These are phyloP conservation scores for Phaetusa simplex DNA, from an alignment of 2,113 vertebrate species.

Conservation along the genomic window DNA sequence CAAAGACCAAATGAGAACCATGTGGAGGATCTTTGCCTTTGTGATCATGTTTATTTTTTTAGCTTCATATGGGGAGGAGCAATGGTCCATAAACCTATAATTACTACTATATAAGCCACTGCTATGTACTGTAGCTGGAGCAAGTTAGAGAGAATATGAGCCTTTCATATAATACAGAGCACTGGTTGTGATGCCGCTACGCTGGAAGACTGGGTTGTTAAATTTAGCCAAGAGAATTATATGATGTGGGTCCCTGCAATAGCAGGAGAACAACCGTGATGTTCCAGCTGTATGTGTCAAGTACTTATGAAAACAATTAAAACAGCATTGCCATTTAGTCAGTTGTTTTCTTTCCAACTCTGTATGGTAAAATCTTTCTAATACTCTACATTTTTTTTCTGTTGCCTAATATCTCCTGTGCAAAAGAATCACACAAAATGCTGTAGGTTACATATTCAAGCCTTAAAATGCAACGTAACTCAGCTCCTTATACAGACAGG, in stretches of 20 bases:
- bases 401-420: neutral
- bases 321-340: neutral
- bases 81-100: neutral
- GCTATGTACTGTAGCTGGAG: neutral
- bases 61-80: neutral
- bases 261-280: neutral
- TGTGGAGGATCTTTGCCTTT: neutral
- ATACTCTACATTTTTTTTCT: neutral
- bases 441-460: neutral
- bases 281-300: slow-evolving; percentile 14
- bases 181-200: neutral
- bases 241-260: neutral
- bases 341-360: neutral
- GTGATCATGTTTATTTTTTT: neutral
- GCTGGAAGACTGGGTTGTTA: neutral
- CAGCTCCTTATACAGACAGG: neutral
- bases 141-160: neutral
- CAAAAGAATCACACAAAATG: neutral
- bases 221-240: neutral
- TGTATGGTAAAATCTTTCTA: neutral
- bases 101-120: neutral
- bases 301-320: slow-evolving; percentile 1
- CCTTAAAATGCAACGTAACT: neutral
- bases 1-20: slow-evolving; percentile 15
- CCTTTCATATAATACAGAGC: neutral